These are phyloP conservation scores for Chrysochloris asiatica DNA, from an alignment of 2,113 vertebrate species.

Conservation along the genomic window DNA sequence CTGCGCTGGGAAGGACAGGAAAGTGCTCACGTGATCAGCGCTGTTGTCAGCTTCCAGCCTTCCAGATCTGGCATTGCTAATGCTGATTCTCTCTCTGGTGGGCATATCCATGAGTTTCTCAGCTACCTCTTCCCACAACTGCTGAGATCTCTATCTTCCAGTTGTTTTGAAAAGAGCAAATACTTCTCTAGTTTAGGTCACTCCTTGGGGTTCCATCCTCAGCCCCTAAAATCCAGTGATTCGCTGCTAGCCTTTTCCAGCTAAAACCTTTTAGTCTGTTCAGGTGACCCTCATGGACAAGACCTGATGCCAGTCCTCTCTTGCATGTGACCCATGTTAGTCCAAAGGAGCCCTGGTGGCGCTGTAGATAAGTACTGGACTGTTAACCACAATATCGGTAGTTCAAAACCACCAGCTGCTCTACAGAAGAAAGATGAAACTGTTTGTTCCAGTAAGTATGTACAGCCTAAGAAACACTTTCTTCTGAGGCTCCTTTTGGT, in stretches of 20 bases:
- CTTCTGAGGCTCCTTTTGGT: too few relatives aligned
- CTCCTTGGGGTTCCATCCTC: not conserved
- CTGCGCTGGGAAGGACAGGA: not conserved
- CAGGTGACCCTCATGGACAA: not conserved
- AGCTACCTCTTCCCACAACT: not conserved
- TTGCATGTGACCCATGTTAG: not conserved
- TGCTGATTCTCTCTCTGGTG: not conserved
- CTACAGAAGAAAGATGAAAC: too few relatives aligned
- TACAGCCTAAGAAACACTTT: too few relatives aligned
- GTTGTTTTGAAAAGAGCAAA: constrained; percentile 11
- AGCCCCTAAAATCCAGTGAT: not conserved
- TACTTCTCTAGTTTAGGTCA: not conserved
- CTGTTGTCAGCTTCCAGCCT: not conserved
- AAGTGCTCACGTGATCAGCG: not conserved
- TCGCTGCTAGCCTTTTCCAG: not conserved
- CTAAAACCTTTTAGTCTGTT: not conserved
- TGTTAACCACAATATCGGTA: too few relatives aligned
- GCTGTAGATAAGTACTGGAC: too few relatives aligned
- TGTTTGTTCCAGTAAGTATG: too few relatives aligned
- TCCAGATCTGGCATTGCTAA: not conserved
- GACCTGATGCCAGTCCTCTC: not conserved
- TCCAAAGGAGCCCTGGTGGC: not conserved
- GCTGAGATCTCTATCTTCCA: not conserved
- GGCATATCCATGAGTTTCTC: not conserved
- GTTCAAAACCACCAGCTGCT: too few relatives aligned